Conservation (phyloP, 2,113 vertebrate species). For the Hemiscyllium ocellatum region DNA sequence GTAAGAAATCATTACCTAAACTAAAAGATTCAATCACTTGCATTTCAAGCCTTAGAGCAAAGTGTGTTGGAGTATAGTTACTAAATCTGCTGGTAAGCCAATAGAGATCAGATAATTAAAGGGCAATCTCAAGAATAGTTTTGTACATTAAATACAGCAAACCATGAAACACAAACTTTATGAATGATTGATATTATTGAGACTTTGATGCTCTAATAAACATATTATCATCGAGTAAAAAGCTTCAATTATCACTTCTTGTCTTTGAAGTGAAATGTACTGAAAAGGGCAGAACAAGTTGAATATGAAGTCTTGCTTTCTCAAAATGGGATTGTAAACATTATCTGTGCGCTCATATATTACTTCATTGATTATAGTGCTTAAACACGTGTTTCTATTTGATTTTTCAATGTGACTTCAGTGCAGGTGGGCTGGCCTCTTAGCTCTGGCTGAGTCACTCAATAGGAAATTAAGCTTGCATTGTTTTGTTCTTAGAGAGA, state of each 20-base stretch:
- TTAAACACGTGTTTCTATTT: neutral
- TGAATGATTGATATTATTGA: neutral
- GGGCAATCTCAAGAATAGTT: neutral
- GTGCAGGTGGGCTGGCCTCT: neutral
- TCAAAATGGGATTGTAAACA: neutral
- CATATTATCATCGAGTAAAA: neutral
- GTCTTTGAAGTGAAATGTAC: neutral
- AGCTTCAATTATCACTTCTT: neutral
- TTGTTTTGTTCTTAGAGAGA: neutral
- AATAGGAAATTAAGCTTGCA: neutral
- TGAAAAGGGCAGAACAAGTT: neutral
- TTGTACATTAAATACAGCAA: neutral
- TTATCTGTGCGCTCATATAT: neutral
- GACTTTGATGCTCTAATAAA: neutral
- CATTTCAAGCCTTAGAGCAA: neutral
- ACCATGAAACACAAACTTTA: neutral
- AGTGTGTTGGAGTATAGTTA: neutral
- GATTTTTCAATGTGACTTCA: neutral
- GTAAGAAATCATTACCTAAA: neutral
- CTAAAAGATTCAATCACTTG: neutral
- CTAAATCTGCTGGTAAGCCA: neutral
- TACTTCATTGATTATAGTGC: neutral
- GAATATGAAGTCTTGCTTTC: neutral
- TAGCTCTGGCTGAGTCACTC: neutral
- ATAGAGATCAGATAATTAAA: neutral